These are phyloP conservation scores for Dorcus hopei DNA, from an alignment of 2,888 invertebrate species.

Conservation along the genomic window DNA sequence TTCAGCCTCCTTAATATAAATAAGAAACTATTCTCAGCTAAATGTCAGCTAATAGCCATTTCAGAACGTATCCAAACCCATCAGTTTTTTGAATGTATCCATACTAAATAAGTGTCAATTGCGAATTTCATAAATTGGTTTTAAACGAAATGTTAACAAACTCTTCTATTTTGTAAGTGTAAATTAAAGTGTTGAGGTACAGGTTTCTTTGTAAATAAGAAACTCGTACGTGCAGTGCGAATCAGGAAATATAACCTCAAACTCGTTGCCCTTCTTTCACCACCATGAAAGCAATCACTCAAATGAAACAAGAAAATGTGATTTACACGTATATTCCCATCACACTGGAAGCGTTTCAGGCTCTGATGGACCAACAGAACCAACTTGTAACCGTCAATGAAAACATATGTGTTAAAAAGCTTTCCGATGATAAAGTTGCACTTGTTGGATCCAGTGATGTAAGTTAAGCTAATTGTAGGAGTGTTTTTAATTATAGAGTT, in stretches of 20 bases:
- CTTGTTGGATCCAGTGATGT: slow-evolving; percentile 19
- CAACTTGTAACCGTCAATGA: slow-evolving; percentile 17
- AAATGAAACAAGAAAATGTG: slow-evolving; percentile 10
- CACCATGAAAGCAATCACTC: slow-evolving; percentile 10
- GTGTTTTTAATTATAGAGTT: neutral
- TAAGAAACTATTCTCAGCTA: too few species aligned
- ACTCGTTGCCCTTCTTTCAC: too few species aligned
- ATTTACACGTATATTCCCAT: slow-evolving; percentile 19
- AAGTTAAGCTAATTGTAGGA: neutral
- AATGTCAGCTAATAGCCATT: too few species aligned
- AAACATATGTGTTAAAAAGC: slow-evolving; percentile 21
- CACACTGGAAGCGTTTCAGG: slow-evolving; percentile 18
- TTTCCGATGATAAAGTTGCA: slow-evolving; percentile 18
- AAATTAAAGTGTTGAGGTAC: neutral
- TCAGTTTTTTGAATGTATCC: too few species aligned
- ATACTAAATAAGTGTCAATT: too few species aligned
- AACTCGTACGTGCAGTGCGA: too few species aligned
- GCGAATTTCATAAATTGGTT: neutral
- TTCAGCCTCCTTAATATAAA: too few species aligned
- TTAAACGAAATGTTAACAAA: neutral
- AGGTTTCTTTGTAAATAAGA: too few species aligned
- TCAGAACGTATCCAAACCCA: too few species aligned
- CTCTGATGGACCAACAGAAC: slow-evolving; percentile 4
- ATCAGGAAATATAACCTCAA: too few species aligned
- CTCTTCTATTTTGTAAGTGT: neutral